Conservation (phyloP, 2,113 vertebrate genomes). For the Cyrtonyx montezumae region DNA sequence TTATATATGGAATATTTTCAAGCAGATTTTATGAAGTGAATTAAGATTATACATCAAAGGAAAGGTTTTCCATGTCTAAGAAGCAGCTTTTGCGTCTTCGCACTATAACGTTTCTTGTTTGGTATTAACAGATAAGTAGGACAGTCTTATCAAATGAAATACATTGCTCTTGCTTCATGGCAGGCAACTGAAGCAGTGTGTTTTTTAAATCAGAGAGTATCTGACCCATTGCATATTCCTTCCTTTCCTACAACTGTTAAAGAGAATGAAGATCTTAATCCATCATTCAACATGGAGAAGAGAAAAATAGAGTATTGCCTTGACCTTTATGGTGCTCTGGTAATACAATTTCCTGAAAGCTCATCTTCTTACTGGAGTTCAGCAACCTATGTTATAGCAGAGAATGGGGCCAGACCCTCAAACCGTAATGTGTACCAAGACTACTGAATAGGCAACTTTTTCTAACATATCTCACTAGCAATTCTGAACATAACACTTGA, state of each 20-base stretch:
- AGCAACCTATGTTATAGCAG: not conserved
- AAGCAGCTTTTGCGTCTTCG: not conserved
- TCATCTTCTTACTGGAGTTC: not conserved
- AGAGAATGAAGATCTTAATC: conserved; percentile 8
- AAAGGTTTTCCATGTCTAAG: not conserved
- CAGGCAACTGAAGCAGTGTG: not conserved
- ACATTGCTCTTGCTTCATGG: not conserved
- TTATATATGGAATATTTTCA: not conserved
- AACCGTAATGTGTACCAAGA: rapidly evolving
- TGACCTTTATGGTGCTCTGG: conserved; percentile 17
- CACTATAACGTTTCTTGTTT: conserved; percentile 9
- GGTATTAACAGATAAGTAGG: not conserved
- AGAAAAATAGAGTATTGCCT: not conserved
- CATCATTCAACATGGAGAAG: not conserved
- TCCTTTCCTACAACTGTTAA: not conserved
- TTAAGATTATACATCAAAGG: not conserved
- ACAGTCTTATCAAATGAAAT: not conserved
- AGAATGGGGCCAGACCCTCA: not conserved
- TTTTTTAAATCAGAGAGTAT: not conserved
- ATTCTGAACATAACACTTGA: not conserved
- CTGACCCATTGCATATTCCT: not conserved
- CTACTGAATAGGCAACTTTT: not conserved
- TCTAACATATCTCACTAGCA: not conserved
- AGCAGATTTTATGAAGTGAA: not conserved
- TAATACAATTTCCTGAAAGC: not conserved